Evolutionary conservation across 23 tunicate genomes (phyloP).

Genomic region (Ascidia mentula): DNA sequence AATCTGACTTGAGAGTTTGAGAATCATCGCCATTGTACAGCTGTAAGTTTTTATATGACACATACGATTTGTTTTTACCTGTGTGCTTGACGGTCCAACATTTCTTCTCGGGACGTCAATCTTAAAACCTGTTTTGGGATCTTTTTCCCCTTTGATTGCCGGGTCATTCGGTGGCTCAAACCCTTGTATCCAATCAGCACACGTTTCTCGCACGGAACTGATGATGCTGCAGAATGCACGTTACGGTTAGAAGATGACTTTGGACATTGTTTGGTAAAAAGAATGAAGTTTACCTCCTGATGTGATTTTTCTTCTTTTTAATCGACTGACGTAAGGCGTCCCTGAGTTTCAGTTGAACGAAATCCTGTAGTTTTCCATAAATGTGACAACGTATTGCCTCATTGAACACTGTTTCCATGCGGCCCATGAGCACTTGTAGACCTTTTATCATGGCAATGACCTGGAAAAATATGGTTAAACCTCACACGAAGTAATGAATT

Average conservation of each 20-base stretch:
- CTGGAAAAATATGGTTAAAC: not conserved
- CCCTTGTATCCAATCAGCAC: conserved; percentile 94
- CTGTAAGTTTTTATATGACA: no score
- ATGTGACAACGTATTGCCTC: conserved; percentile 90
- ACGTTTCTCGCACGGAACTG: conserved; percentile 92
- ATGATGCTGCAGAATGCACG: conserved; percentile 56
- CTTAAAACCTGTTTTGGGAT: conserved; percentile 93
- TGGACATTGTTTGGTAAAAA: not conserved
- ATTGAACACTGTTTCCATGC: conserved; percentile 94
- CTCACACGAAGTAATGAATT: no score
- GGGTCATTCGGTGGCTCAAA: conserved; percentile 98
- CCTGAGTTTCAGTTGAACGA: conserved; percentile 87
- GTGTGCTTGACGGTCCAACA: conserved; percentile 98
- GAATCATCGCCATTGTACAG: no score
- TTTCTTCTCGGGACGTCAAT: conserved; percentile 88
- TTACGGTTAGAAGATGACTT: not conserved
- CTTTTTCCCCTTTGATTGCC: conserved; percentile 96
- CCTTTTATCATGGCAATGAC: conserved; percentile 99
- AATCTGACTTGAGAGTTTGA: no score
- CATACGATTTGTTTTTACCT: no score
- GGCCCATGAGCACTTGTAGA: conserved; percentile 92
- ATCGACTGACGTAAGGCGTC: conserved; percentile 80
- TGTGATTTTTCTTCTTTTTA: conserved; percentile 91
- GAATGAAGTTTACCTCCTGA: conserved; percentile 38
- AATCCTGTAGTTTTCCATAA: conserved; percentile 91